Conservation (phyloP, 2,888 invertebrate species). For the Sinhomidia bicolor region DNA sequence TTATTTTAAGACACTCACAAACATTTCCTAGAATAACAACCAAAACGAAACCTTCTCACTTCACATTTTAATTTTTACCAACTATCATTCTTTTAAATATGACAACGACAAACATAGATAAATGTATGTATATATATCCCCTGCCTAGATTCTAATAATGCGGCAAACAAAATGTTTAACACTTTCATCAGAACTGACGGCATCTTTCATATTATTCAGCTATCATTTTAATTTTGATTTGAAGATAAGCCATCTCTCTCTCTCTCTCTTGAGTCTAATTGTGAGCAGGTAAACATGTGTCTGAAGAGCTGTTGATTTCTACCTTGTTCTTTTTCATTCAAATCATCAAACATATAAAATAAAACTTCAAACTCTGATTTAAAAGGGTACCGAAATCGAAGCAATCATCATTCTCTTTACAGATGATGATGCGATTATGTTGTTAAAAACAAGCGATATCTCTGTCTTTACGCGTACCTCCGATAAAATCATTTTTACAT, state of each 20-base stretch:
- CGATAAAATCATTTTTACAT: slow-evolving; percentile 16
- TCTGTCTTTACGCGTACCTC: slow-evolving; percentile 32
- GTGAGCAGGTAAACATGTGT: background rate
- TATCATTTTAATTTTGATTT: slow-evolving; percentile 34
- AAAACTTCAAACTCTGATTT: slow-evolving; percentile 30
- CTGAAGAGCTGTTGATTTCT: background rate
- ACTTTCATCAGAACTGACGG: slow-evolving; percentile 5
- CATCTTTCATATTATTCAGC: background rate
- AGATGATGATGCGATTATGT: slow-evolving; percentile 50
- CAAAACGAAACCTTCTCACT: background rate
- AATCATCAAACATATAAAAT: slow-evolving; percentile 42
- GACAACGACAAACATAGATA: background rate
- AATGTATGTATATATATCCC: background rate
- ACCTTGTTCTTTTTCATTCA: background rate
- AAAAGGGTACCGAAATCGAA: slow-evolving; percentile 47
- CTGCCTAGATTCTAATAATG: background rate
- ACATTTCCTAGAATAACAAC: background rate
- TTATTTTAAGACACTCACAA: background rate
- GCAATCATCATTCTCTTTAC: slow-evolving; percentile 54
- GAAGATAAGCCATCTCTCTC: background rate
- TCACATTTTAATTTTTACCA: background rate
- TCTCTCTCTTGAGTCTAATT: background rate
- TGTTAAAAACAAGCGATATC: slow-evolving; percentile 60
- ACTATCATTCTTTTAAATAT: slow-evolving; percentile 32
- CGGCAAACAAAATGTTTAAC: background rate